These are phyloP conservation scores for Saccopteryx leptura DNA, from an alignment of 2,113 vertebrate species.

Conservation along the genomic window DNA sequence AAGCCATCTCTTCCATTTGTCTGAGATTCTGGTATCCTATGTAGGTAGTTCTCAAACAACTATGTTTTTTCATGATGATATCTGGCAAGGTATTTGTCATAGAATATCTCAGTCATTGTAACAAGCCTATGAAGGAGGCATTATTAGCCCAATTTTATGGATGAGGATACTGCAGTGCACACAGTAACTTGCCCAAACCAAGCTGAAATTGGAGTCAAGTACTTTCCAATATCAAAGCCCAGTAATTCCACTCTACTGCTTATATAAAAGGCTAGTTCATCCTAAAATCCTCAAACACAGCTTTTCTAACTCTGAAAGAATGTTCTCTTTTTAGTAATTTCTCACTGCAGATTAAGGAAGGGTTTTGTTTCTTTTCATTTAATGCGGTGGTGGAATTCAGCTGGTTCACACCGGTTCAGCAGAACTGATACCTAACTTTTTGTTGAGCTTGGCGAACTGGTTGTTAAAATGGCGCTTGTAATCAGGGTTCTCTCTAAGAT, in stretches of 20 bases:
- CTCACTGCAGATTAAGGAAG: background rate
- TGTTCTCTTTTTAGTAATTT: conserved; percentile 6
- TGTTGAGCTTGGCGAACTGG: too few relatives aligned
- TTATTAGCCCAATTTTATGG: background rate
- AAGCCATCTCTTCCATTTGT: background rate
- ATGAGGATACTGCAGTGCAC: background rate
- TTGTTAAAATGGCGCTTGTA: too few relatives aligned
- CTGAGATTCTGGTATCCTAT: background rate
- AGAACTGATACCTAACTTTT: too few relatives aligned
- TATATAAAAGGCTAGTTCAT: background rate
- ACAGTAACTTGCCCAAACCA: background rate
- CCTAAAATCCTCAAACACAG: background rate
- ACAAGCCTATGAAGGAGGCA: background rate
- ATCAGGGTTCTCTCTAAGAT: too few relatives aligned
- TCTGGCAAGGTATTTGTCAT: background rate
- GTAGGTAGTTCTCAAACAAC: background rate
- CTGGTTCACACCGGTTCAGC: too few relatives aligned
- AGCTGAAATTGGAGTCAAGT: background rate
- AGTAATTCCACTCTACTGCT: background rate
- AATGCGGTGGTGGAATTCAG: too few relatives aligned
- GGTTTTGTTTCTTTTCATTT: background rate
- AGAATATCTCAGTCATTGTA: background rate
- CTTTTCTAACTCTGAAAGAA: background rate
- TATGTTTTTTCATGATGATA: background rate
- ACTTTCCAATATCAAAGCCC: background rate